These are phyloP conservation scores for Monodelphis domestica DNA, from an alignment of 2,797 vertebrate species.

Conservation along the genomic window DNA sequence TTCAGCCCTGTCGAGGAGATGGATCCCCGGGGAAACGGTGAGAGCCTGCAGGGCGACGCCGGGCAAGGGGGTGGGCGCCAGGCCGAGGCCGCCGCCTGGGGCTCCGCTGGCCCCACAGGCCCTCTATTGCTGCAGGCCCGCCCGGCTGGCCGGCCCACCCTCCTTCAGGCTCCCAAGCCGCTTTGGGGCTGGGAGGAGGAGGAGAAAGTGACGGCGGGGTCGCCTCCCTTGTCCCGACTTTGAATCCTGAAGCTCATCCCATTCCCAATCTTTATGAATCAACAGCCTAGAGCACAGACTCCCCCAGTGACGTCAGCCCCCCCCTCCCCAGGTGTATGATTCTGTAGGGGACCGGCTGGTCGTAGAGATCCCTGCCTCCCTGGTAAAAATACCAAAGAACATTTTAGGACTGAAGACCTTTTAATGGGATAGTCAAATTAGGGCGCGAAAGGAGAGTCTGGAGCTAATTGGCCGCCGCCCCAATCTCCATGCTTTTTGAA, in stretches of 20 bases:
- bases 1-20: neutral
- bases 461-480: too few species aligned
- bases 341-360: neutral
- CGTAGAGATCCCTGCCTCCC: neutral
- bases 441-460: neutral
- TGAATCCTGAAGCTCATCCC: neutral
- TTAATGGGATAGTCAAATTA: neutral
- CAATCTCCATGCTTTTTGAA: too few species aligned
- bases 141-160: slow-evolving; percentile 51
- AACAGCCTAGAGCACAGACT: neutral
- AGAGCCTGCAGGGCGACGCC: neutral
- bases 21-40: neutral
- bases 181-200: neutral
- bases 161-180: slow-evolving; percentile 68
- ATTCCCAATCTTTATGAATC: too few species aligned
- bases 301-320: neutral
- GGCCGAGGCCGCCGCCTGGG: neutral
- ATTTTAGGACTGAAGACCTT: neutral
- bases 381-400: neutral
- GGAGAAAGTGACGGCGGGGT: neutral
- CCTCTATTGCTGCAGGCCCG: neutral
- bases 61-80: accelerated
- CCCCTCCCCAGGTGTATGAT: neutral
- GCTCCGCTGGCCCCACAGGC: accelerated
- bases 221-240: neutral